phyloP scores from a whole-genome alignment of 2,888 invertebrate species.

The Hypomecis punctinalis region DNA sequence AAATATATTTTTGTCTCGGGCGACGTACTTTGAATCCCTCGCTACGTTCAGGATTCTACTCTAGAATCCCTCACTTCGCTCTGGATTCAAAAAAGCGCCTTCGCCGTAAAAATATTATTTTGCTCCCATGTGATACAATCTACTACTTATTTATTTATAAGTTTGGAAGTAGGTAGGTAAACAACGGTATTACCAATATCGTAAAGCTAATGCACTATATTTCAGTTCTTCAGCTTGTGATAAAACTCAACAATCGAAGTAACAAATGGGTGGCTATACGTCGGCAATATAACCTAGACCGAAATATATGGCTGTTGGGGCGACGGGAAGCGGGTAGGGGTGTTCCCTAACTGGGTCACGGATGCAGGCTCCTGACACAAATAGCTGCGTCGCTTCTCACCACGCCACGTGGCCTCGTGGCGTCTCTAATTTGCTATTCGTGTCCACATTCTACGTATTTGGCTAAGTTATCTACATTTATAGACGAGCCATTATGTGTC shows the following conservation, averaged over 20 bases:
- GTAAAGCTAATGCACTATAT: no score
- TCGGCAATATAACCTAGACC: conserved; percentile 70
- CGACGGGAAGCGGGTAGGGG: conserved; percentile 62
- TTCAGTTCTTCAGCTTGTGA: background rate
- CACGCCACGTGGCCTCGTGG: conserved; percentile 75
- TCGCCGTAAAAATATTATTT: no score
- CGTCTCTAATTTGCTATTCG: conserved; percentile 58
- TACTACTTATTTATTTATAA: no score
- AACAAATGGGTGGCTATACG: conserved; percentile 48
- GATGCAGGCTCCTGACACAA: conserved; percentile 82
- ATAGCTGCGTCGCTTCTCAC: conserved; percentile 75
- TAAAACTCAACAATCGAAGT: conserved; percentile 34
- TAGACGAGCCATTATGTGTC: background rate
- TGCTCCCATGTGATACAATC: no score
- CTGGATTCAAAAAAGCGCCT: no score
- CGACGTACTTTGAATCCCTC: no score
- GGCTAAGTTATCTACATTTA: background rate
- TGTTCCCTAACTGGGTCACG: conserved; percentile 78
- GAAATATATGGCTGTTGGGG: conserved; percentile 73
- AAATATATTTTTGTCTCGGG: no score
- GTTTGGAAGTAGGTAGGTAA: no score
- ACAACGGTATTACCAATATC: no score
- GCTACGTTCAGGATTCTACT: no score
- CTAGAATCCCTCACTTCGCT: no score
- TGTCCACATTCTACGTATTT: conserved; percentile 33